Evolutionary conservation across 2,797 vertebrate genomes (phyloP).

Genomic region (Microtus californicus): DNA sequence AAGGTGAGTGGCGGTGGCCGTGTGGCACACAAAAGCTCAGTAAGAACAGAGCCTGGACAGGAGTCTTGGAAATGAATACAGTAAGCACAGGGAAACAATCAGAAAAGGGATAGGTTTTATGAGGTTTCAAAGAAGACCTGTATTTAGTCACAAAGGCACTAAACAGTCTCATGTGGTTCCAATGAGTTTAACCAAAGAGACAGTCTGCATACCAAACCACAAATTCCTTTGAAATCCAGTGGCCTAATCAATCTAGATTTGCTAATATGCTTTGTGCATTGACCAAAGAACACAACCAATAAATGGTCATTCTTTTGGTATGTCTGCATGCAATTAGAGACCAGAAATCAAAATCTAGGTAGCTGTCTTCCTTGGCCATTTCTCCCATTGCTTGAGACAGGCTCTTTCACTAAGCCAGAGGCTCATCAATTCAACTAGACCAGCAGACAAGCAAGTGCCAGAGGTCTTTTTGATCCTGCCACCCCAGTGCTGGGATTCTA

Average conservation of each 20-base stretch:
- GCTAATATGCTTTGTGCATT: constrained; percentile 5
- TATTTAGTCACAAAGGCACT: not conserved
- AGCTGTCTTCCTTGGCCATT: not conserved
- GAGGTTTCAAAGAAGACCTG: not conserved
- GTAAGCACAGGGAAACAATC: not conserved
- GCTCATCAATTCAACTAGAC: not conserved
- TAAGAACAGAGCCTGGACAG: not conserved
- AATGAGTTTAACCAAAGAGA: constrained; percentile 43
- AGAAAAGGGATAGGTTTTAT: not conserved
- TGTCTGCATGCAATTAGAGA: not conserved
- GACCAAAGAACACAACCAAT: constrained; percentile 1
- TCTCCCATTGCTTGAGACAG: not conserved
- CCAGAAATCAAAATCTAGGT: not conserved
- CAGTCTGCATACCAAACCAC: not conserved
- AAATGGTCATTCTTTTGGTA: not conserved
- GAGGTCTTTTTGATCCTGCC: not conserved
- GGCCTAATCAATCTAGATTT: constrained; percentile 19
- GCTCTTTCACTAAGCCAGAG: not conserved
- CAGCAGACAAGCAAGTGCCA: not conserved
- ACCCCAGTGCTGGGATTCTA: not conserved
- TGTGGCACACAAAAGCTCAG: not conserved
- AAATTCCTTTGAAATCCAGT: not conserved
- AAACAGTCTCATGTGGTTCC: not conserved
- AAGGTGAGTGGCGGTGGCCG: not conserved
- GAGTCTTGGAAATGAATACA: not conserved